Evolutionary conservation across 1,140 invertebrate genomes (phyloP).

Genomic region (Leptopilina clavipes): DNA sequence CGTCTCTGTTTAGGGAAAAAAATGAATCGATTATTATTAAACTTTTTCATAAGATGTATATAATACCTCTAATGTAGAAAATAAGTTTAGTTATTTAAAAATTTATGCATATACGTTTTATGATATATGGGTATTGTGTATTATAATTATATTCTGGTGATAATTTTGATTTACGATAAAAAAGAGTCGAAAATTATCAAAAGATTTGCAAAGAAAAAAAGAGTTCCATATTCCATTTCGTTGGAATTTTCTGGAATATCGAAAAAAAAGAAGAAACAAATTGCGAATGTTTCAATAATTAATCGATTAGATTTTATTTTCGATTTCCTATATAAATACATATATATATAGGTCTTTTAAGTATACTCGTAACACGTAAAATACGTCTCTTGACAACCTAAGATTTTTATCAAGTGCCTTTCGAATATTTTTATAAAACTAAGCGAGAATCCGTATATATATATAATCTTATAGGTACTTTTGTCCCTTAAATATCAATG

Average conservation of each 20-base stretch:
- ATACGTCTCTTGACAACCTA: constrained; percentile 42
- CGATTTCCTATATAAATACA: neutral
- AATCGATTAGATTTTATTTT: neutral
- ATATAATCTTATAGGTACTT: constrained; percentile 46
- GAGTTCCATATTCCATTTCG: neutral
- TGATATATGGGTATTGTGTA: constrained; percentile 18
- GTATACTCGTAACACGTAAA: constrained; percentile 5
- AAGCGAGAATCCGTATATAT: constrained; percentile 40
- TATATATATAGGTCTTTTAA: neutral
- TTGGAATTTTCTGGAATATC: neutral
- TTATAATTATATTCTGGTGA: constrained; percentile 32
- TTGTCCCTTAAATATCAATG: constrained; percentile 40
- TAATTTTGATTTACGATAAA: constrained; percentile 5
- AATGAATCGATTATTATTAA: constrained; percentile 46
- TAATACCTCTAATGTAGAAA: constrained; percentile 34
- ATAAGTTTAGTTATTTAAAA: constrained; percentile 27
- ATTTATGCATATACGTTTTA: constrained; percentile 36
- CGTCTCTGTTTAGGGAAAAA: constrained; percentile 47
- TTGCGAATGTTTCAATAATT: neutral
- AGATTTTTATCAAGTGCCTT: constrained; percentile 61
- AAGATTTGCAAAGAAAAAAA: neutral
- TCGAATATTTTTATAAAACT: constrained; percentile 60
- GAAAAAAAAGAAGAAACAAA: neutral
- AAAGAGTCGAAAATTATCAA: neutral
- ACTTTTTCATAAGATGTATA: constrained; percentile 49